Evolutionary conservation across 2,113 vertebrate species (phyloP).

Genomic region (Tympanuchus pallidicinctus): DNA sequence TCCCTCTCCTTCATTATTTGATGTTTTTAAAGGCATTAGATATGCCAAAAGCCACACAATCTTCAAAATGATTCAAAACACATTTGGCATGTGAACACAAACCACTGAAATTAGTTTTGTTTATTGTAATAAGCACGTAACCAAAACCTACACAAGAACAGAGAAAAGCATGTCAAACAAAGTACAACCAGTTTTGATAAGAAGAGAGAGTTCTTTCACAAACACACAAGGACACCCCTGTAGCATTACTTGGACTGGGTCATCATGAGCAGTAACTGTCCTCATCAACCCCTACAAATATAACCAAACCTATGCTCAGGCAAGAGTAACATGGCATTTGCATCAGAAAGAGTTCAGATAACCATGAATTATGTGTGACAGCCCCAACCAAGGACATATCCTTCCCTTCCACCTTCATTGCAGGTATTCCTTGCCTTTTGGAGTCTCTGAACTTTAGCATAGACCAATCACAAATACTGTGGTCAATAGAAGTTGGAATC

Average conservation of each 20-base stretch:
- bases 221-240: too few relatives aligned
- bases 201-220: not conserved
- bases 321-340: not conserved
- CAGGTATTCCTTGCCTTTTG: not conserved
- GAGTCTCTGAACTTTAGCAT: not conserved
- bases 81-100: not conserved
- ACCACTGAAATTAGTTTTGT: not conserved
- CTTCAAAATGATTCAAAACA: not conserved
- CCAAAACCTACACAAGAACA: not conserved
- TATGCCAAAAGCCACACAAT: not conserved
- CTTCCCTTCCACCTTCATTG: not conserved
- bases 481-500: not conserved
- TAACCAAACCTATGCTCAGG: not conserved
- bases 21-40: not conserved
- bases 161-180: not conserved
- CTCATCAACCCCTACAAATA: not conserved
- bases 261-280: not conserved
- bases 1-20: not conserved
- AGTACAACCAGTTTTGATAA: fast-evolving
- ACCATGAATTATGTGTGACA: not conserved
- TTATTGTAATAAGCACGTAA: not conserved
- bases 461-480: not conserved
- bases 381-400: not conserved
- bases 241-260: not conserved
- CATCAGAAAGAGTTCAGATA: not conserved